phyloP scores from a whole-genome alignment of 2,113 vertebrate species.

The Myotis davidii region DNA sequence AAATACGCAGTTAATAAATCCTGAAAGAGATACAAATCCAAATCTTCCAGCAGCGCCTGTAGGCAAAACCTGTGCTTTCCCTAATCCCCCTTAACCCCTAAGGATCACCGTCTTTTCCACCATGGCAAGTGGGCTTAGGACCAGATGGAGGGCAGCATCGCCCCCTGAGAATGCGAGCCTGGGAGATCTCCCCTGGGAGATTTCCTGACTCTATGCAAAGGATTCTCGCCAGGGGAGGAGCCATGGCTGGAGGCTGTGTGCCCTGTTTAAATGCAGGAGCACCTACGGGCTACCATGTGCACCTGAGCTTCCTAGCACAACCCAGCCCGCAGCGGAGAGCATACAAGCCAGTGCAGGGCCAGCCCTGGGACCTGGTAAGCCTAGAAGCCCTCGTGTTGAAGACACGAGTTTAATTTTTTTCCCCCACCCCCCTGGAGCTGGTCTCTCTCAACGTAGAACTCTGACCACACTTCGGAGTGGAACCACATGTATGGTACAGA shows the following conservation, averaged over 20 bases:
- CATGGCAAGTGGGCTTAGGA: background rate
- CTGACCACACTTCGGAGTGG: background rate
- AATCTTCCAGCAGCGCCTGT: background rate
- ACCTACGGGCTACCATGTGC: no score
- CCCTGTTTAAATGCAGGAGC: background rate
- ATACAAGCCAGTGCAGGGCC: background rate
- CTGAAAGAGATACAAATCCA: constrained; percentile 56
- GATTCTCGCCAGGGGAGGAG: background rate
- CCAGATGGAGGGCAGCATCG: background rate
- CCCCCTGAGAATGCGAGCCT: background rate
- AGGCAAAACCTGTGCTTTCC: constrained; percentile 57
- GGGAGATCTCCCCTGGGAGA: background rate
- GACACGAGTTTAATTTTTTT: background rate
- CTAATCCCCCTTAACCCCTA: background rate
- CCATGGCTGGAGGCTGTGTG: background rate
- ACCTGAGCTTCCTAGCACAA: background rate
- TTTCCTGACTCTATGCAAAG: constrained; percentile 61
- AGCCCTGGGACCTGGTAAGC: background rate
- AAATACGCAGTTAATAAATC: constrained; percentile 35
- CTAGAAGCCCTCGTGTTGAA: background rate
- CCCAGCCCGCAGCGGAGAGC: background rate
- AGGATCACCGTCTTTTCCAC: background rate
- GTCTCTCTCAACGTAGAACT: background rate
- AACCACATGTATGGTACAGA: background rate
- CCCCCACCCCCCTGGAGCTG: background rate